phyloP scores from a whole-genome alignment of 2,888 invertebrate species.

The Rhorus exstirpatorius region DNA sequence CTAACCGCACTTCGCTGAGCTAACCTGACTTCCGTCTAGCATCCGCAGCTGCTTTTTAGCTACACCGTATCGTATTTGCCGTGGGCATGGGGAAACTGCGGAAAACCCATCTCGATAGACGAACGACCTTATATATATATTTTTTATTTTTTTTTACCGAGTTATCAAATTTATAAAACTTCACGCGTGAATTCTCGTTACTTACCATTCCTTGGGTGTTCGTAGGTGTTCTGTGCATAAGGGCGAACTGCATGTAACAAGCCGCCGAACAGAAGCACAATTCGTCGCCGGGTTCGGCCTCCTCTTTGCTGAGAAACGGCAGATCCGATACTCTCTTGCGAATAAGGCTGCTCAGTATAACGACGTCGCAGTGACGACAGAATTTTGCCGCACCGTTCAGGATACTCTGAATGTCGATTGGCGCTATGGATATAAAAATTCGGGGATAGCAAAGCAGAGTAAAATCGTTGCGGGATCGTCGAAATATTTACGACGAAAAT shows the following conservation, averaged over 20 bases:
- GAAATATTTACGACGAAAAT: constrained; percentile 23
- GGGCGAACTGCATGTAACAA: constrained; percentile 95
- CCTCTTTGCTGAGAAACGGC: constrained; percentile 90
- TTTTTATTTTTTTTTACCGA: too few species aligned
- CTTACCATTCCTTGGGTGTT: constrained; percentile 88
- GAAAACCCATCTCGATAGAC: too few species aligned
- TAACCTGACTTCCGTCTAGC: too few species aligned
- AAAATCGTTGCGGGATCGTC: neutral
- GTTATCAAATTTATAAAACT: too few species aligned
- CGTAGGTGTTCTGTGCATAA: constrained; percentile 88
- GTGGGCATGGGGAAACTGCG: too few species aligned
- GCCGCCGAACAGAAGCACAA: constrained; percentile 95
- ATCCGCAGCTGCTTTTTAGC: too few species aligned
- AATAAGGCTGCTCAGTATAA: constrained; percentile 94
- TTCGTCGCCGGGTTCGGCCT: constrained; percentile 90
- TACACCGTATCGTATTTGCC: too few species aligned
- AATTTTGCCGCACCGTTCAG: constrained; percentile 96
- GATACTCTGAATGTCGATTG: constrained; percentile 96
- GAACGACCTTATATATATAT: too few species aligned
- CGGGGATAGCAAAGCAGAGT: constrained; percentile 22
- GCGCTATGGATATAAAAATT: constrained; percentile 86
- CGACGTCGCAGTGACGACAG: constrained; percentile 97
- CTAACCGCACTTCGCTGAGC: too few species aligned
- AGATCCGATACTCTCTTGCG: constrained; percentile 93
- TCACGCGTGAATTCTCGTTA: neutral